Evolutionary conservation across 1,140 invertebrate species (phyloP).

Genomic region (Lysiphlebus fabarum): DNA sequence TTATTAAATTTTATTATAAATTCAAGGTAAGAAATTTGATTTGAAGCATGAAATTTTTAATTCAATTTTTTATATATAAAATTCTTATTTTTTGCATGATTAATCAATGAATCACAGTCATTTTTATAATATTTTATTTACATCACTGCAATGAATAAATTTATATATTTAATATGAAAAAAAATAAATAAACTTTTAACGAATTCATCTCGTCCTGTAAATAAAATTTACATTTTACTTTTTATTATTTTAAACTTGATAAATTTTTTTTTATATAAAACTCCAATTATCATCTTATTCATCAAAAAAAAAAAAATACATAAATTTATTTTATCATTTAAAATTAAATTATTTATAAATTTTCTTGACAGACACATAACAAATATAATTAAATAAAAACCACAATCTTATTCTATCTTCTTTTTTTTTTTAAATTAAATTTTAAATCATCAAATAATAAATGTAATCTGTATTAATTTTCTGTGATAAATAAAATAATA

Average conservation of each 20-base stretch:
- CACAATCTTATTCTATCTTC: background rate
- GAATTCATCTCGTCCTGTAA: too few species aligned
- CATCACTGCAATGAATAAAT: too few species aligned
- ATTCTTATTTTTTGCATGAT: too few species aligned
- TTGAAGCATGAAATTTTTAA: too few species aligned
- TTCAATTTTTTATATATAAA: too few species aligned
- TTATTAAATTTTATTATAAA: too few species aligned
- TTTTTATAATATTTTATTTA: too few species aligned
- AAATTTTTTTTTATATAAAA: constrained; percentile 26
- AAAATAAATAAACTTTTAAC: too few species aligned
- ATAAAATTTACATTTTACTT: constrained; percentile 1
- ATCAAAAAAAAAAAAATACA: constrained; percentile 1
- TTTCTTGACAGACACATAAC: constrained; percentile 23
- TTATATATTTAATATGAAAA: too few species aligned
- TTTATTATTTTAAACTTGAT: constrained; percentile 25
- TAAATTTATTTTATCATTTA: background rate
- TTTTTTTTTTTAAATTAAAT: background rate
- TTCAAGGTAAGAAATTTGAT: too few species aligned
- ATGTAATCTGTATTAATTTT: background rate
- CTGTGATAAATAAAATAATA: constrained; percentile 9
- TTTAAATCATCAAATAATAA: background rate
- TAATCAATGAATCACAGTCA: too few species aligned
- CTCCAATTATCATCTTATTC: constrained; percentile 5
- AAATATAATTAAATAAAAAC: constrained; percentile 4
- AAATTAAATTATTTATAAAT: background rate